phyloP scores from a whole-genome alignment of 2,797 vertebrate species.

The Peromyscus melanophrys region DNA sequence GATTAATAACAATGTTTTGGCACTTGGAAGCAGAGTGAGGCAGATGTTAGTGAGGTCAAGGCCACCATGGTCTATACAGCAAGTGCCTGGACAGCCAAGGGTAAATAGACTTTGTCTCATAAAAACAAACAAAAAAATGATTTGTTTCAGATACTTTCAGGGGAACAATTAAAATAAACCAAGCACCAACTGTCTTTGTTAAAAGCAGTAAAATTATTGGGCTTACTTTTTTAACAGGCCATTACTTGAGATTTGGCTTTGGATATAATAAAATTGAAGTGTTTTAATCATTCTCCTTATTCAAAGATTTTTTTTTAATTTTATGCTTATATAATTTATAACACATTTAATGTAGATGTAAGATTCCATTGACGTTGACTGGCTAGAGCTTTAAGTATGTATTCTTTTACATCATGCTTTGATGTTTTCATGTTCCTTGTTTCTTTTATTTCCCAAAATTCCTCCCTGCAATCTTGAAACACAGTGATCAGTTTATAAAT shows the following conservation, averaged over 20 bases:
- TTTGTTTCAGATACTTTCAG: neutral
- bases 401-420: constrained; percentile 12
- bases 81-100: neutral
- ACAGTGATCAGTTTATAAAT: constrained; percentile 41
- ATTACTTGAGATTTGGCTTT: neutral
- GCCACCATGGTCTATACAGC: neutral
- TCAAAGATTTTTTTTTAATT: neutral
- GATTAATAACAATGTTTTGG: neutral
- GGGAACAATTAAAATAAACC: constrained; percentile 20
- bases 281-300: neutral
- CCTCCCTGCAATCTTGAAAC: constrained; percentile 3
- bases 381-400: constrained; percentile 13
- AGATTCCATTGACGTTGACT: neutral
- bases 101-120: neutral
- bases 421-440: constrained; percentile 45
- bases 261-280: neutral
- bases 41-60: no score
- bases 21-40: neutral
- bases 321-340: neutral
- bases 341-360: constrained; percentile 44
- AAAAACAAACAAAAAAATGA: neutral
- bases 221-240: neutral
- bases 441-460: constrained; percentile 59
- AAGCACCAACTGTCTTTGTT: neutral
- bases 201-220: neutral